These are phyloP conservation scores for Stomatorhinus walkeri DNA, from an alignment of 2,797 vertebrate species.

Conservation along the genomic window DNA sequence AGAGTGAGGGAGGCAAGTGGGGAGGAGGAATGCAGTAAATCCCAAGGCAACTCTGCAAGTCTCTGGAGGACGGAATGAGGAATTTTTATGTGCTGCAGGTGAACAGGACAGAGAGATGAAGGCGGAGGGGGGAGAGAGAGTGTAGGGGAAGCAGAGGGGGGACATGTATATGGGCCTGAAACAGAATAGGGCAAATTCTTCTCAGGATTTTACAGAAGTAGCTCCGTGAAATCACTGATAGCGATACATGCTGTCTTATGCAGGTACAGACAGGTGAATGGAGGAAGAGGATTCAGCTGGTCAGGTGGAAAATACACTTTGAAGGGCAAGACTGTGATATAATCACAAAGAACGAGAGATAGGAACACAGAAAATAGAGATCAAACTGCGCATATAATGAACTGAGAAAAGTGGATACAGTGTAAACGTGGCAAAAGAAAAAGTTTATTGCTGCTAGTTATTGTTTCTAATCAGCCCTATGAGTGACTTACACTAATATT, in stretches of 20 bases:
- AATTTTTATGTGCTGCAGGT: conserved; percentile 82
- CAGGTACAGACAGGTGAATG: conserved; percentile 23
- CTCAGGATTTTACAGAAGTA: conserved; percentile 40
- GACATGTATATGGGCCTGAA: conserved; percentile 42
- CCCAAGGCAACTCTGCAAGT: conserved; percentile 59
- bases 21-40: conserved; percentile 68
- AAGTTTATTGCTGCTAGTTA: background rate
- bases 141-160: conserved; percentile 51
- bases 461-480: background rate
- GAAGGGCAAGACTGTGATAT: conserved; percentile 20
- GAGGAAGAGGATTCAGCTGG: conserved; percentile 2
- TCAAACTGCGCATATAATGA: background rate
- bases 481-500: conserved; percentile 2
- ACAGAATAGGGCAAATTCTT: conserved; percentile 33
- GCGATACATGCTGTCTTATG: background rate
- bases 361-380: background rate
- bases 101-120: conserved; percentile 49
- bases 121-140: conserved; percentile 35
- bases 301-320: conserved; percentile 46
- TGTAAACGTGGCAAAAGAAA: background rate
- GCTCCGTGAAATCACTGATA: background rate
- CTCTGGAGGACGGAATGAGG: conserved; percentile 70
- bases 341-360: background rate
- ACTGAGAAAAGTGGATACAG: background rate
- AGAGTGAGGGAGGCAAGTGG: conserved; percentile 40